phyloP scores from a whole-genome alignment of 2,888 invertebrate genomes.

The Andrena chrysosceles region DNA sequence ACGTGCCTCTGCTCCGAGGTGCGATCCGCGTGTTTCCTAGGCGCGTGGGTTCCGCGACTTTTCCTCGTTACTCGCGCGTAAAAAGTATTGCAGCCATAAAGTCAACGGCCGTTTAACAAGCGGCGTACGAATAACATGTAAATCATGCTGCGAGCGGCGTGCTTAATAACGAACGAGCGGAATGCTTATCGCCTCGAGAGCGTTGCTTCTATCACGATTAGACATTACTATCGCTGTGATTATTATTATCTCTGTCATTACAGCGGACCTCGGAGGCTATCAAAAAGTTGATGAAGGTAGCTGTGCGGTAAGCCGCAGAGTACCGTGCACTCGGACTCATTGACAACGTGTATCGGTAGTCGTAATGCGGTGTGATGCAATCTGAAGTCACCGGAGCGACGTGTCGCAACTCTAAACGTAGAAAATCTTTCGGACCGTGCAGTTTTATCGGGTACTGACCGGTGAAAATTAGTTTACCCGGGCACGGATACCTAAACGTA shows the following conservation, averaged over 20 bases:
- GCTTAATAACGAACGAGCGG: slow-evolving; percentile 26
- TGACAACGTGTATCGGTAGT: slow-evolving; percentile 56
- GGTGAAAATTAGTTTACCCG: slow-evolving; percentile 1
- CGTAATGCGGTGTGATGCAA: slow-evolving; percentile 41
- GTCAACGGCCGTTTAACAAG: slow-evolving; percentile 3
- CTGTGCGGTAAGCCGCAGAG: slow-evolving; percentile 62
- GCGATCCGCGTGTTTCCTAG: background rate
- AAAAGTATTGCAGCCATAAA: background rate
- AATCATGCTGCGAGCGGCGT: background rate
- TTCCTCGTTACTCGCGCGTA: background rate
- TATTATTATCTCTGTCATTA: slow-evolving; percentile 43
- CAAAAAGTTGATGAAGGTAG: slow-evolving; percentile 58
- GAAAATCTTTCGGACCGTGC: background rate
- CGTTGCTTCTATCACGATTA: slow-evolving; percentile 23
- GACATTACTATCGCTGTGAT: background rate
- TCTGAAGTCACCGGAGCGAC: slow-evolving; percentile 27
- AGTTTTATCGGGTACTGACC: background rate
- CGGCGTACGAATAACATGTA: background rate
- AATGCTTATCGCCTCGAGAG: slow-evolving; percentile 35
- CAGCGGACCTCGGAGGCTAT: slow-evolving; percentile 40
- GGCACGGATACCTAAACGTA: background rate
- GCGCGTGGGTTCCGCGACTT: background rate
- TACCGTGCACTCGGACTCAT: slow-evolving; percentile 62
- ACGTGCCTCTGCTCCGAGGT: background rate
- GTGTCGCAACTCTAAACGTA: slow-evolving; percentile 30